Evolutionary conservation across 2,113 vertebrate species (phyloP).

Genomic region (Amia ocellicauda): DNA sequence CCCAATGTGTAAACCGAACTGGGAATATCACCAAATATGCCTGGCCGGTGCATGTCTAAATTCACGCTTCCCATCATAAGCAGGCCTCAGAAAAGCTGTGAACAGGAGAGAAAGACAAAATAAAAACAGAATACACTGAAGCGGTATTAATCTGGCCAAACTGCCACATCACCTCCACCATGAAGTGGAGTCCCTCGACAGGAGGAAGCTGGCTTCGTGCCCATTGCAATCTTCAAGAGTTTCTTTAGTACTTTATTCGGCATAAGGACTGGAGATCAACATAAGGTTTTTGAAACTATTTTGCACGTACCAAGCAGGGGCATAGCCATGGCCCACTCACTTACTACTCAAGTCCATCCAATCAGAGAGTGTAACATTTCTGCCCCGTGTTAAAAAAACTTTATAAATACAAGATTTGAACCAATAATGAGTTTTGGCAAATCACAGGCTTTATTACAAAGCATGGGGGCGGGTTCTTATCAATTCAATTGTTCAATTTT

Average conservation of each 20-base stretch:
- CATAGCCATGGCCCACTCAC: no score
- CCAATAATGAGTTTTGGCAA: no score
- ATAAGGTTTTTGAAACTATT: conserved; percentile 6
- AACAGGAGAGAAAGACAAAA: conserved; percentile 22
- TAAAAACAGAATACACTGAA: conserved; percentile 24
- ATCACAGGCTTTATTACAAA: no score
- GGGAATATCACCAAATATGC: conserved; percentile 2
- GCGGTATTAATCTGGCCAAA: conserved; percentile 25
- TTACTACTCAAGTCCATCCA: no score
- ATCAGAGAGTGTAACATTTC: no score
- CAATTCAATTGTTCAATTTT: no score
- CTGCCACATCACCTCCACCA: conserved; percentile 20
- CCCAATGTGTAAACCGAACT: conserved; percentile 9
- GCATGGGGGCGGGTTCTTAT: no score
- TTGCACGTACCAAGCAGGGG: conserved; percentile 1
- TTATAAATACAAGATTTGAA: no score
- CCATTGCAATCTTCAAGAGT: not conserved
- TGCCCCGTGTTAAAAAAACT: no score
- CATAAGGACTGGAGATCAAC: not conserved
- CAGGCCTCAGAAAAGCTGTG: conserved; percentile 6
- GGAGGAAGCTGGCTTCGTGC: not conserved
- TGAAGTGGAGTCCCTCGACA: conserved; percentile 5
- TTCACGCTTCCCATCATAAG: not conserved
- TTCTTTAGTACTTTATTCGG: not conserved
- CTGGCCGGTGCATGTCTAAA: not conserved